Evolutionary conservation across 1,140 invertebrate species (phyloP), one percentile per base, ranked within the genome.

Genomic region (Patella vulgata): DNA sequence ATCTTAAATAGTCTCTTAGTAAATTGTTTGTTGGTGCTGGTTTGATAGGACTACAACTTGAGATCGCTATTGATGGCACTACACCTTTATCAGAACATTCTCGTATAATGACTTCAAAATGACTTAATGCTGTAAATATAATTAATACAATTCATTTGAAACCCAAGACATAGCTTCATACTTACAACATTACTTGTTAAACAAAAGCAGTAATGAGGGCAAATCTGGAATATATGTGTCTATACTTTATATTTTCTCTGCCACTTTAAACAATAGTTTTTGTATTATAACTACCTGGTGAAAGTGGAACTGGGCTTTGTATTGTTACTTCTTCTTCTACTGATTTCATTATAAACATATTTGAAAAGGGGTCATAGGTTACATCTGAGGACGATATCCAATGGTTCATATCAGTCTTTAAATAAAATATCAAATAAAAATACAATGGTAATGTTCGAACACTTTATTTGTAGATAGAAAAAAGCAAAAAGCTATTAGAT

Each of bases 21-120:
- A 82, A 53, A 21, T 70, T 52, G 72, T 76, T 81, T 9, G 79
- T 77, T 17, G 80, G 75, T 28, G 72, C 67, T 9, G 80, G 81
- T 30, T 74, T 71, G 14, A 82, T 40, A 6, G 80, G 76, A 68
- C 79, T 81, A 63, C 78, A 81, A 8, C 73, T 78, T 31, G 71
- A 75, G 57, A 82, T 66, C 21, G 72, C 77, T 39, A 82, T 73
- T 14, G 75, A 73, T 17, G 79, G 75, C 8, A 70, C 71, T 3
- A 65, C 68, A 0, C 71, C 72, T 9, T 58, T 55, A 6, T 53
- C 33, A n/a, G 55, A 58, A 9, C 62, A 52, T 55, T 81, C 73
- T 54, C 70, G 48, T 9, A 81, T 58, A n/a, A 79, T 62, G 3
- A 80, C 72, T 50, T 82, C 81, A 77, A 73, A 82, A 66, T 80